Base-by-base conservation (phyloP, 2,797 vertebrate genomes). In the Loriculus beryllinus region DNA sequence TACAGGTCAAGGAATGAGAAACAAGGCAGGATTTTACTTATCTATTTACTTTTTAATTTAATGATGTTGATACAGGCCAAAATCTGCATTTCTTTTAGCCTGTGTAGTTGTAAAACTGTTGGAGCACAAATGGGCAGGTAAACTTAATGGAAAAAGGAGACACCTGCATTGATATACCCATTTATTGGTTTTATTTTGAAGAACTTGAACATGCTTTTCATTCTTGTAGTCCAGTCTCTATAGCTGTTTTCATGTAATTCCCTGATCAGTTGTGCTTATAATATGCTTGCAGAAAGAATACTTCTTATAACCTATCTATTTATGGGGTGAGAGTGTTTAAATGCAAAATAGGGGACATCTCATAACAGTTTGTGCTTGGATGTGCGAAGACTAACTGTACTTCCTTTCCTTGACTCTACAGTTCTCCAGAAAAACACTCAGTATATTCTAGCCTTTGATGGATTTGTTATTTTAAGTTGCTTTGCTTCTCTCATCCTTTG, bases 391-490 rank as follows among this genome's bases (percentile, higher is more conserved):
- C 23, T 78, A 60, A 76, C 8, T 29, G 3, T 74, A 7, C 23
- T 68, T 89, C 4, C 12, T 60, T 92, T 82, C 48, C 74, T 35
- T 88, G 92, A 8, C 45, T 97, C 97, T 29, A 20, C 84, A 96
- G 94, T 96, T 99, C 99, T 98, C 90, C 98, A 99, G 98, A 99
- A 99, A 72, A 99, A 98, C 93, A 98, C 98, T 1, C 98, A 98
- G 54, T 99, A 99, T 86, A 97, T 98, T 28, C 98, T 99, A 93
- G 93, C 98, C 52, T 99, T 99, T 82, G 99, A 99, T 77, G 98
- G 96, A 9, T 98, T 99, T 92, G 98, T 99, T 91, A 99, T 99
- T 37, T 69, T 98, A 45, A 97, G 98, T 68, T 99, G 99, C 94
- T 83, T 99, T 93, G 98, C 98, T 5, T 99, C 99, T 25, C 98